A percentile compares a stretch with the other conserved stretches of the same genome.
Conservation (phyloP, 2,113 vertebrate species). For the Colinus virginianus region DNA sequence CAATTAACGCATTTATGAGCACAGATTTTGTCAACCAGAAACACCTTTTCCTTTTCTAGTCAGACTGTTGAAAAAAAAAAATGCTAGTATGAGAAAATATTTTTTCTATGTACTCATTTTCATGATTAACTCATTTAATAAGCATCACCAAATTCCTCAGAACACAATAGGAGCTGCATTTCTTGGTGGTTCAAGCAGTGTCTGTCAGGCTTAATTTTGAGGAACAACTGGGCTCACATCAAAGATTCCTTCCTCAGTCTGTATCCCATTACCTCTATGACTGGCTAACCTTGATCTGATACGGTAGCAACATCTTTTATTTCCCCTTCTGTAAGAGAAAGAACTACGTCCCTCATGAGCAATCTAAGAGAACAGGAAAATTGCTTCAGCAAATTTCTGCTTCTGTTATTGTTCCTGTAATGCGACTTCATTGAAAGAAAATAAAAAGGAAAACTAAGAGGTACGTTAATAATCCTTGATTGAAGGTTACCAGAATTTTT, state of each 20-base stretch:
- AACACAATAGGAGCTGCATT: background rate
- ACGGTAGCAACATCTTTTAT: background rate
- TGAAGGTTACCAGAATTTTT: background rate
- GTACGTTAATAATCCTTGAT: background rate
- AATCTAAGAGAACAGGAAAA: background rate
- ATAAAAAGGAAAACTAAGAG: background rate
- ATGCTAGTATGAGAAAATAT: background rate
- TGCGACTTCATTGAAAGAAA: background rate
- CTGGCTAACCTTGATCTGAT: background rate
- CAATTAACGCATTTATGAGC: background rate
- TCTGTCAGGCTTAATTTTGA: background rate
- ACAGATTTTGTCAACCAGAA: background rate
- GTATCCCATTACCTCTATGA: background rate
- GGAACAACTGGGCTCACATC: background rate
- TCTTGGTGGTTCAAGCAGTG: background rate
- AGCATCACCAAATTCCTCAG: background rate
- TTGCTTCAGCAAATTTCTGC: background rate
- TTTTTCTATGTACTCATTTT: background rate
- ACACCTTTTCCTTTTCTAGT: background rate
- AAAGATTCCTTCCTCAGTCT: background rate
- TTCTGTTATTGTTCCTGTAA: background rate
- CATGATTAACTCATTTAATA: background rate
- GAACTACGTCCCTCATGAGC: background rate
- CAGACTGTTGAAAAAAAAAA: slow-evolving; percentile 9
- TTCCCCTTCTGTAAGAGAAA: background rate